Evolutionary conservation across 1,140 invertebrate genomes (phyloP).

Genomic region (Pseudomyrmex cubaensis): DNA sequence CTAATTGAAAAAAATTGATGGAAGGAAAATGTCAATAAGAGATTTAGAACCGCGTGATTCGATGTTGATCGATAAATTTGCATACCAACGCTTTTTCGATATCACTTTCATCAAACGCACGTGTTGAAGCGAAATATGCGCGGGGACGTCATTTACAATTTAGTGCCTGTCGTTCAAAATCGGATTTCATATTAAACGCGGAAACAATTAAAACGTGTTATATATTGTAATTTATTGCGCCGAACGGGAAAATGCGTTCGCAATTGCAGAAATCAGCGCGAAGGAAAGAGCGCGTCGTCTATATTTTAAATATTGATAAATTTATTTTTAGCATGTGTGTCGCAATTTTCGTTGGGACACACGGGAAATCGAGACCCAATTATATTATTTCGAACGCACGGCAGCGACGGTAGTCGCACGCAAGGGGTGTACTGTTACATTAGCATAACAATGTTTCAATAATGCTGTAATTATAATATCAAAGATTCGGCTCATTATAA

Average conservation of each 20-base stretch:
- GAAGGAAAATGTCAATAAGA: background rate
- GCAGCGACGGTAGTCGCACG: background rate
- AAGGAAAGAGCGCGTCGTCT: background rate
- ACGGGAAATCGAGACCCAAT: slow-evolving; percentile 21
- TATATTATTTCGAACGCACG: slow-evolving; percentile 38
- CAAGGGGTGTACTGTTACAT: background rate
- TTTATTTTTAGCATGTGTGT: background rate
- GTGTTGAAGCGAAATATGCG: no score
- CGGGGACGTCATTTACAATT: slow-evolving; percentile 11
- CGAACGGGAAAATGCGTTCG: background rate
- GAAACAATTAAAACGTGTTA: slow-evolving; percentile 20
- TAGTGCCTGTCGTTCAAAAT: slow-evolving; percentile 7
- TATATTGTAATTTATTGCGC: slow-evolving; percentile 14
- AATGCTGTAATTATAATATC: slow-evolving; percentile 24
- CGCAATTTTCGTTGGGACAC: slow-evolving; percentile 10
- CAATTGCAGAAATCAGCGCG: background rate
- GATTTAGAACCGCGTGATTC: background rate
- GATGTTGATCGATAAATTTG: background rate
- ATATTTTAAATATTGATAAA: slow-evolving; percentile 14
- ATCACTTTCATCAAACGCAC: background rate
- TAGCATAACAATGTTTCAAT: slow-evolving; percentile 30
- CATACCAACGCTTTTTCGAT: background rate
- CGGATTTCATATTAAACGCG: background rate
- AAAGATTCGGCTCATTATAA: slow-evolving; percentile 12
- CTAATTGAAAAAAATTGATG: background rate